These are phyloP conservation scores for Amblyjoppa proteus DNA, from an alignment of 2,888 invertebrate genomes.

Conservation along the genomic window DNA sequence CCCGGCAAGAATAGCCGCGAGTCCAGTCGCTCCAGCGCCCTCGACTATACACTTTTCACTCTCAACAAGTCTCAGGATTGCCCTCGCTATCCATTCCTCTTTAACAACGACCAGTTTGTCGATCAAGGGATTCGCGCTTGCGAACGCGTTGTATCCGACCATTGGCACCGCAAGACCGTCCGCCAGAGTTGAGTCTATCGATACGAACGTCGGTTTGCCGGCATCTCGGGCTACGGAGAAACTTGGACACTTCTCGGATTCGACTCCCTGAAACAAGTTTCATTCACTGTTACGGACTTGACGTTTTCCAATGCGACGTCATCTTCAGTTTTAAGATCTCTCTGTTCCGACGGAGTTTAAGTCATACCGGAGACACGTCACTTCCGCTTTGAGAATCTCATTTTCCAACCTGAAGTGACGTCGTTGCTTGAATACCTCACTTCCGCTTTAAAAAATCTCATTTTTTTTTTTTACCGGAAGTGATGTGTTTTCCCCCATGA, in stretches of 20 bases:
- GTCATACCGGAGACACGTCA: no score
- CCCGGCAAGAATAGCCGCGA: conserved; percentile 94
- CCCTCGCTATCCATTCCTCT: conserved; percentile 93
- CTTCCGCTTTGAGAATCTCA: no score
- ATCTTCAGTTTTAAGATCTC: no score
- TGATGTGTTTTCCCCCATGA: not conserved
- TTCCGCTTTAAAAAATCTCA: no score
- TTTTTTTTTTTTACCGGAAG: not conserved
- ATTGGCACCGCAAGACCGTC: conserved; percentile 96
- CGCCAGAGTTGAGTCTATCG: conserved; percentile 91
- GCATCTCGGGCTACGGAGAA: conserved; percentile 91
- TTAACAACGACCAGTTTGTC: conserved; percentile 94
- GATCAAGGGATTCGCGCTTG: conserved; percentile 89
- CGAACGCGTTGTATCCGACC: conserved; percentile 94
- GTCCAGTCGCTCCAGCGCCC: conserved; percentile 94
- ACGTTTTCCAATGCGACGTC: no score
- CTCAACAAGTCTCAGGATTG: conserved; percentile 92
- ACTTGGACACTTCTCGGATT: conserved; percentile 96
- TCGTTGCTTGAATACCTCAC: no score
- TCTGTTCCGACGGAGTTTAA: no score
- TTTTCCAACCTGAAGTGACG: no score
- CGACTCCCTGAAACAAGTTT: conserved; percentile 90
- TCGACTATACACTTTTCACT: conserved; percentile 96
- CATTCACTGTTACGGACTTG: not conserved
- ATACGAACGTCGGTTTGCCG: conserved; percentile 89